Base-by-base conservation (phyloP, 2,797 vertebrate genomes). In the Poeciliopsis gracilis region DNA sequence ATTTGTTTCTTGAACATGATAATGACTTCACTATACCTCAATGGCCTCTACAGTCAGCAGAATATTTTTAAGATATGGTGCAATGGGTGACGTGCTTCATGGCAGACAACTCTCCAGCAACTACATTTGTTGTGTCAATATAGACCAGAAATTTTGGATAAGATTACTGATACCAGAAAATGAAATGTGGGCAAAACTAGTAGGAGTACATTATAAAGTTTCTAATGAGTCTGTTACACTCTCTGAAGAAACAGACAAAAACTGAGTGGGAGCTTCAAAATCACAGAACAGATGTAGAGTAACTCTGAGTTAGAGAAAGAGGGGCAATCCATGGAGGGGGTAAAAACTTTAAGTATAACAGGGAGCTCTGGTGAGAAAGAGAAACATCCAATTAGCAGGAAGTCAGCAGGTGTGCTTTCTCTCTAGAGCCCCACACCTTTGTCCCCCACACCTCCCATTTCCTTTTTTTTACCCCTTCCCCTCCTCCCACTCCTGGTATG, bases 361-460 rank as follows among this genome's bases (percentile, higher is more conserved):
- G 76, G 71, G 85, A 93, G 91, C 20, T 36, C 80, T 83, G 91
- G 89, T 80, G 90, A 88, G 84, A 93, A 94, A 92, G 91, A 94
- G 93, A 94, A 95, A 94, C 92, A 94, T 92, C 93, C 94, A 96
- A 96, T 96, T 96, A 96, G 92, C 93, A 94, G 88, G 82, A 94
- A 95, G 92, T 92, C 95, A 96, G 95, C 94, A 96, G 94, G 95
- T 96, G 94, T 93, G 92, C 89, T 87, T 91, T 93, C 88, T 93
- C 92, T 94, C 90, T 83, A 57, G 81, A 88, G 83, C 88, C 77
- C 84, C 83, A 47, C 82, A 74, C 59, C 53, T 74, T 77, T 45
- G 47, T 59, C 82, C 81, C 55, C 69, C 41, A 15, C 33, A n/a
- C 66, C 66, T 69, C 33, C n/a, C 63, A 15, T 30, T 79, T 77